Conservation (phyloP, 1,140 invertebrate genomes). For the Halesus radiatus region DNA sequence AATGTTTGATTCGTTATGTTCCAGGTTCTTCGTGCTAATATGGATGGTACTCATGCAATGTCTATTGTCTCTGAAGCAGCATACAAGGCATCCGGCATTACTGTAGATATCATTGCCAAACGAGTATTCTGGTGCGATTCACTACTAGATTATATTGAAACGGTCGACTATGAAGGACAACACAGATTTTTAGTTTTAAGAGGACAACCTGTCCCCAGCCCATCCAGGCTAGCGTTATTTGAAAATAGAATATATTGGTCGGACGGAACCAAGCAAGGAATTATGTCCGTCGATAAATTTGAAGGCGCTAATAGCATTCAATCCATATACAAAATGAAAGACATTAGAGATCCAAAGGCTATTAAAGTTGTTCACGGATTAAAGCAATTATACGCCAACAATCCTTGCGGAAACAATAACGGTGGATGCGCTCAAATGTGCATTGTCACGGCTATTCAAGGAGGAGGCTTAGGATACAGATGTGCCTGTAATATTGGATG, state of each 20-base stretch:
- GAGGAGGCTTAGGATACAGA: constrained; percentile 86
- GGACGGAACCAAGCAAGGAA: constrained; percentile 94
- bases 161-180: constrained; percentile 93
- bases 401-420: constrained; percentile 92
- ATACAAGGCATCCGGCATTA: constrained; percentile 89
- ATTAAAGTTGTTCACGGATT: constrained; percentile 86
- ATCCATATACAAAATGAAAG: constrained; percentile 83
- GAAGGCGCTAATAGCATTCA: constrained; percentile 82
- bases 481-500: constrained; percentile 96
- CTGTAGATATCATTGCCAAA: constrained; percentile 88
- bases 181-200: constrained; percentile 83
- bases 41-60: constrained; percentile 88
- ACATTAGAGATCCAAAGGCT: constrained; percentile 86
- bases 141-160: constrained; percentile 96
- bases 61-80: constrained; percentile 92
- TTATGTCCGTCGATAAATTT: constrained; percentile 93
- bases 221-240: constrained; percentile 87
- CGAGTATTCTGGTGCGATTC: constrained; percentile 97
- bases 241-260: constrained; percentile 96
- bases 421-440: constrained; percentile 97
- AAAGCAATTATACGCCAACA: constrained; percentile 81
- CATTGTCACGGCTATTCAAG: constrained; percentile 85
- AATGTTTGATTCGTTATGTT: constrained; percentile 48
- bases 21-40: constrained; percentile 85
- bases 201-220: constrained; percentile 89